phyloP scores from a whole-genome alignment of 2,888 invertebrate species.

The Euplagia quadripunctaria region DNA sequence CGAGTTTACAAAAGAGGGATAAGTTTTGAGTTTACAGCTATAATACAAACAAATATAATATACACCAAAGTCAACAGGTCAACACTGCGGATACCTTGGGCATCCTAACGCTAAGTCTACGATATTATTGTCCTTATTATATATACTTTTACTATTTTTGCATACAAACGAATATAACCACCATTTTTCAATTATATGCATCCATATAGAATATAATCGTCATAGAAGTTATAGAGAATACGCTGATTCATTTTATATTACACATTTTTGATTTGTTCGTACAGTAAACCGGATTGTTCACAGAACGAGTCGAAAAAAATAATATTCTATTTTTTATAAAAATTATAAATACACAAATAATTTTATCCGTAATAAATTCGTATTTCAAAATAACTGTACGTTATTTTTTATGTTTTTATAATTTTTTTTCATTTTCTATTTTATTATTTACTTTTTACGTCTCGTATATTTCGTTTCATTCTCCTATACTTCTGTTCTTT shows the following conservation, averaged over 20 bases:
- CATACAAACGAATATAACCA: constrained; percentile 81
- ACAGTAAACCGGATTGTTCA: constrained; percentile 74
- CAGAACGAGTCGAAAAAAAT: constrained; percentile 55
- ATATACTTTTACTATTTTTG: constrained; percentile 83
- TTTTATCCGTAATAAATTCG: constrained; percentile 66
- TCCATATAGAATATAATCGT: constrained; percentile 72
- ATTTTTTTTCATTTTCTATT: constrained; percentile 63
- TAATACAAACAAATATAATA: constrained; percentile 60
- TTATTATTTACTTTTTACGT: constrained; percentile 64
- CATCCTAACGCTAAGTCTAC: constrained; percentile 85
- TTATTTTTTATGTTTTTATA: constrained; percentile 59
- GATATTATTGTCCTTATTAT: constrained; percentile 79
- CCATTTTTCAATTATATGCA: constrained; percentile 79
- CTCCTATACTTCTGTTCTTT: constrained; percentile 81
- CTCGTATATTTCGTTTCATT: constrained; percentile 67
- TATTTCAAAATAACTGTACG: constrained; percentile 64
- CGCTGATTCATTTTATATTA: constrained; percentile 72
- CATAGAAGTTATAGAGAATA: constrained; percentile 69
- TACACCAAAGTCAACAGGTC: constrained; percentile 80
- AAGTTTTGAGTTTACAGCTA: constrained; percentile 84
- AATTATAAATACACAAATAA: constrained; percentile 64
- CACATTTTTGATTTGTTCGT: constrained; percentile 73
- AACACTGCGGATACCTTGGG: constrained; percentile 84
- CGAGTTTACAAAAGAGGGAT: constrained; percentile 77
- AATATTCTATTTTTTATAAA: constrained; percentile 44